These are phyloP conservation scores for Mustela nigripes DNA, from an alignment of 2,113 vertebrate genomes.

Conservation along the genomic window DNA sequence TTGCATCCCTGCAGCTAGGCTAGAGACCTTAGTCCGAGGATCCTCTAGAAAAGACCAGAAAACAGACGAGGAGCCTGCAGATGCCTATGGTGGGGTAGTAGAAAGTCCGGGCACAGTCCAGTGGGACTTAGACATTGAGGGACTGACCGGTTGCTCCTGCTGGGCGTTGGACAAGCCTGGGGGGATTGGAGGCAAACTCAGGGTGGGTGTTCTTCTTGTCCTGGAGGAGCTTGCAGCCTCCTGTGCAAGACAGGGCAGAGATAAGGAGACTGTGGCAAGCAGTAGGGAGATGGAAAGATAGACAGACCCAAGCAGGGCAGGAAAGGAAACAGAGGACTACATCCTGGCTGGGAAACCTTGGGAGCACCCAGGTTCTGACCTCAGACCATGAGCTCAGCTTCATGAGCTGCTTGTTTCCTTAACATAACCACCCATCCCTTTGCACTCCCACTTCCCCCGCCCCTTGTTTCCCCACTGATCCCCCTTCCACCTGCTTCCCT, in stretches of 20 bases:
- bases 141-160: background rate
- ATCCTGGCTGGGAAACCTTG: background rate
- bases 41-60: background rate
- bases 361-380: accelerated
- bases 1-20: background rate
- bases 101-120: no score
- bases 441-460: accelerated
- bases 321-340: background rate
- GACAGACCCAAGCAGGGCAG: background rate
- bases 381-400: background rate
- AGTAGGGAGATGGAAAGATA: accelerated
- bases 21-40: background rate
- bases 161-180: background rate
- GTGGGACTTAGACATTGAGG: background rate
- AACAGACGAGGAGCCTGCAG: accelerated
- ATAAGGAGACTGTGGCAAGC: background rate
- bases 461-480: background rate
- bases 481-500: no score
- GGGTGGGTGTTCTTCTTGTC: background rate
- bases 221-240: background rate
- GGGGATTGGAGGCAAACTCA: accelerated
- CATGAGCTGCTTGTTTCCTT: background rate
- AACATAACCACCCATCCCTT: background rate
- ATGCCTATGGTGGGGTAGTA: background rate
- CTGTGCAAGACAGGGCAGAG: no score